phyloP scores from a whole-genome alignment of 2,888 invertebrate genomes.

The Melieria omissa region DNA sequence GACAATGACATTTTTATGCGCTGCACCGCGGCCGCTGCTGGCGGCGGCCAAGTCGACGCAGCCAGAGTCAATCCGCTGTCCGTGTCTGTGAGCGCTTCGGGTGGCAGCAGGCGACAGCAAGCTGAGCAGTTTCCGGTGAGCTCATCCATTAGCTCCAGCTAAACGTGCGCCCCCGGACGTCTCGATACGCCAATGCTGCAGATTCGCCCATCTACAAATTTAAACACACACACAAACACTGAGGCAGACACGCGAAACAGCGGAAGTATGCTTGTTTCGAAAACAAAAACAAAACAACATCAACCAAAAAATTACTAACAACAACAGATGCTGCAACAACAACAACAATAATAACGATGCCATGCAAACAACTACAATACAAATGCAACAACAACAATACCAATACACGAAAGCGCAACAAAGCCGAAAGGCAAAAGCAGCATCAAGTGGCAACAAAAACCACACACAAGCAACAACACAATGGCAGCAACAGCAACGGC shows the following conservation, averaged over 20 bases:
- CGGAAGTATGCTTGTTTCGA: constrained; percentile 5
- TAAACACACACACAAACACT: not conserved
- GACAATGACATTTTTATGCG: constrained; percentile 43
- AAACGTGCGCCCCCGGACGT: not conserved
- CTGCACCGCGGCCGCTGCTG: constrained; percentile 36
- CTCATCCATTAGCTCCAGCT: constrained; percentile 27
- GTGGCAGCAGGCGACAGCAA: constrained; percentile 15
- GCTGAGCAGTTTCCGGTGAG: constrained; percentile 37
- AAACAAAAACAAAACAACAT: not conserved
- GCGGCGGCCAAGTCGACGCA: not conserved
- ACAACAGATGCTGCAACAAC: not conserved
- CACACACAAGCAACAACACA: not conserved
- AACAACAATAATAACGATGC: not conserved
- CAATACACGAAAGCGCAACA: too few relatives aligned
- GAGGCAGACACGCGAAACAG: not conserved
- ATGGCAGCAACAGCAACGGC: not conserved
- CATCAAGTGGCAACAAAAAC: not conserved
- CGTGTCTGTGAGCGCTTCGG: constrained; percentile 6
- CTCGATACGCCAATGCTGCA: not conserved
- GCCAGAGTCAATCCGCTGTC: constrained; percentile 37
- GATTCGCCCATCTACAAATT: not conserved
- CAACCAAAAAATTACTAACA: too few relatives aligned
- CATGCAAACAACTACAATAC: too few relatives aligned
- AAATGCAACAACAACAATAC: too few relatives aligned
- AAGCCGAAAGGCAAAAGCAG: too few relatives aligned